phyloP scores from a whole-genome alignment of 1,140 invertebrate species.

The Pseudomyrmex flavicornis region DNA sequence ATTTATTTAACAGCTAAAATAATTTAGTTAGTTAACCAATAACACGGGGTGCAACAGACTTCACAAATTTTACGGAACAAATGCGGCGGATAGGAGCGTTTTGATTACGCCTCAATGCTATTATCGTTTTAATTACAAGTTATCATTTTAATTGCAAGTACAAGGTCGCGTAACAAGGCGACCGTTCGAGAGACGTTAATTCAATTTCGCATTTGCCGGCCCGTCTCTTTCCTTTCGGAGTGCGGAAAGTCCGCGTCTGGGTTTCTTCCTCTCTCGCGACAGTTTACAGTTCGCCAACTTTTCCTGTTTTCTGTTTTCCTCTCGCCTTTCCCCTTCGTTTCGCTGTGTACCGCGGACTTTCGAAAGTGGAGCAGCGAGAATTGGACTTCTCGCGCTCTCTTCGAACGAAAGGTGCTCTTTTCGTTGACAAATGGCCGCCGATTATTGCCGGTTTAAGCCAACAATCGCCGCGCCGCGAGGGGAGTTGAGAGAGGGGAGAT shows the following conservation, averaged over 20 bases:
- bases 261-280: slow-evolving; percentile 52
- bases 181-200: slow-evolving; percentile 38
- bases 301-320: slow-evolving; percentile 46
- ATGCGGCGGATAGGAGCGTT: neutral
- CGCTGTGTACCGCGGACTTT: slow-evolving; percentile 4
- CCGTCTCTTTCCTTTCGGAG: neutral
- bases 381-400: slow-evolving; percentile 21
- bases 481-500: neutral
- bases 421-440: slow-evolving; percentile 62
- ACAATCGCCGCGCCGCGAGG: neutral
- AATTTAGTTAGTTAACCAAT: slow-evolving; percentile 18
- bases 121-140: slow-evolving; percentile 52
- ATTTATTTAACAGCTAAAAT: slow-evolving; percentile 12
- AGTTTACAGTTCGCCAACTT: slow-evolving; percentile 56
- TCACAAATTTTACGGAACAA: slow-evolving; percentile 1
- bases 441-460: slow-evolving; percentile 62
- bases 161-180: slow-evolving; percentile 42
- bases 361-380: slow-evolving; percentile 47
- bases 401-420: slow-evolving; percentile 5
- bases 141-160: slow-evolving; percentile 54
- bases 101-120: slow-evolving; percentile 37
- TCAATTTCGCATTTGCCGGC: slow-evolving; percentile 34
- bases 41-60: neutral
- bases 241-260: slow-evolving; percentile 35
- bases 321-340: neutral